Evolutionary conservation across 2,797 vertebrate genomes (phyloP).

Genomic region (Myiotriccus ornatus): DNA sequence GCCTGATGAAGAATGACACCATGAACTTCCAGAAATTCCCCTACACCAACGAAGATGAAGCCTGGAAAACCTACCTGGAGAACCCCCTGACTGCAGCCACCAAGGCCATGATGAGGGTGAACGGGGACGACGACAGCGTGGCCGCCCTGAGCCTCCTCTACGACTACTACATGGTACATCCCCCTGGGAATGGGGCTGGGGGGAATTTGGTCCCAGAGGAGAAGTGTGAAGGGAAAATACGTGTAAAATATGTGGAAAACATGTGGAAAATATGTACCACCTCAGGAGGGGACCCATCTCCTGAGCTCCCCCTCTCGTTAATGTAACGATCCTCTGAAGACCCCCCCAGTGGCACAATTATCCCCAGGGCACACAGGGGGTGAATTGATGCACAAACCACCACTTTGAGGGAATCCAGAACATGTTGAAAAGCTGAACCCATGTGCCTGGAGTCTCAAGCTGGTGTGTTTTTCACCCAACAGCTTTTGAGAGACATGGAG

Average conservation of each 20-base stretch:
- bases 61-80: constrained; percentile 89
- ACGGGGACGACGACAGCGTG: constrained; percentile 86
- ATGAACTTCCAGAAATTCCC: constrained; percentile 87
- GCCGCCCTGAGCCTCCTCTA: constrained; percentile 89
- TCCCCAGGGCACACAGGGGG: neutral
- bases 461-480: fast-evolving
- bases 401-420: neutral
- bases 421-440: neutral
- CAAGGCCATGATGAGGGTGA: constrained; percentile 86
- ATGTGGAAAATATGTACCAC: fast-evolving
- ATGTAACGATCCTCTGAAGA: fast-evolving
- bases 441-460: neutral
- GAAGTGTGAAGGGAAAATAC: fast-evolving
- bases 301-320: fast-evolving
- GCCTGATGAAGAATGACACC: constrained; percentile 90
- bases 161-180: constrained; percentile 79
- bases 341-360: too few species aligned
- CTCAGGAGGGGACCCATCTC: neutral
- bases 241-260: fast-evolving
- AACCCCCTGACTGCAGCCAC: constrained; percentile 77
- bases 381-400: neutral
- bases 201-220: neutral
- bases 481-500: neutral
- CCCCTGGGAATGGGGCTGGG: neutral
- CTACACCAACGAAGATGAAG: constrained; percentile 85